These are phyloP conservation scores for Passer montanus DNA, from an alignment of 2,113 vertebrate species.

Conservation along the genomic window DNA sequence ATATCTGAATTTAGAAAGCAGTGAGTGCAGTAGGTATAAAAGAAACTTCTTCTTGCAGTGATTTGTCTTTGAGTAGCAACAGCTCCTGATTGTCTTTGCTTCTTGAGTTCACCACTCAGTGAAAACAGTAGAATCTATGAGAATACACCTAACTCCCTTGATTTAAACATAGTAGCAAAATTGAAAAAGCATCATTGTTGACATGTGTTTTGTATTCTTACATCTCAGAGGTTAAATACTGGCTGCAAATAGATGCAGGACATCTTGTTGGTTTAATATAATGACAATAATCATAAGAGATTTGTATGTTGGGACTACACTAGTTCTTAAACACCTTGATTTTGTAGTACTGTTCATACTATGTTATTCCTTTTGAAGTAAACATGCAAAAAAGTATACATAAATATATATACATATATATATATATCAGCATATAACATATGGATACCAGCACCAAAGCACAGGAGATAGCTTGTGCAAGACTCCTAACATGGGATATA, in stretches of 20 bases:
- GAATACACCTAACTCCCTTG: not conserved
- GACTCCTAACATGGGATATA: not conserved
- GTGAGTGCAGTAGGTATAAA: not conserved
- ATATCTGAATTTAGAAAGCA: not conserved
- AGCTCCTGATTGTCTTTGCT: not conserved
- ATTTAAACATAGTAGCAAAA: not conserved
- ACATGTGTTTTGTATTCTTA: not conserved
- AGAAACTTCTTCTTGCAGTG: not conserved
- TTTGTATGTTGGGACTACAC: not conserved
- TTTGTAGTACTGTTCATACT: not conserved
- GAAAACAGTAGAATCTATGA: not conserved
- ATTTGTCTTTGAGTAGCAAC: not conserved
- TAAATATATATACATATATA: too few relatives aligned
- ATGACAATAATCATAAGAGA: not conserved
- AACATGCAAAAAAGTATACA: not conserved
- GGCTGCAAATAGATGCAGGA: not conserved
- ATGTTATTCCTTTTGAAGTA: not conserved
- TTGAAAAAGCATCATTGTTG: not conserved
- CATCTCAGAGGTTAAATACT: not conserved
- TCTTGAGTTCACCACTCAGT: not conserved
- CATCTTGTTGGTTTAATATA: not conserved
- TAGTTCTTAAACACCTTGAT: not conserved
- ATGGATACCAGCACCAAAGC: not conserved
- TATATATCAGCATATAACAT: not conserved
- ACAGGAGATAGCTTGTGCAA: not conserved